phyloP scores from a whole-genome alignment of 1,140 invertebrate genomes.

The Drosophila parabipectinata region DNA sequence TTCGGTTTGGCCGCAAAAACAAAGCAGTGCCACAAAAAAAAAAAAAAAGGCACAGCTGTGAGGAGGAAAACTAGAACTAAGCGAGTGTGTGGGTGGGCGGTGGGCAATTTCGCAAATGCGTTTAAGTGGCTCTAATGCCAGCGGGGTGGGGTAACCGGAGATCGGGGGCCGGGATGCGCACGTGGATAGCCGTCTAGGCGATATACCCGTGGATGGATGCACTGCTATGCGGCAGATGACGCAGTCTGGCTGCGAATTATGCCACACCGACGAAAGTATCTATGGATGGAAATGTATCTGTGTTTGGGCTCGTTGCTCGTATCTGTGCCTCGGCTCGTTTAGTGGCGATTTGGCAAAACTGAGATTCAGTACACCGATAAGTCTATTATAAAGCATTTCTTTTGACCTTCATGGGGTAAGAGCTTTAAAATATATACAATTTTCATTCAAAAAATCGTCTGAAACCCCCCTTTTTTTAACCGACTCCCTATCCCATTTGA shows the following conservation, averaged over 20 bases:
- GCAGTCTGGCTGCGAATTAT: conserved; percentile 44
- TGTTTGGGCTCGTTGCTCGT: not conserved
- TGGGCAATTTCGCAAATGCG: conserved; percentile 77
- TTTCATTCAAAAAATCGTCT: not conserved
- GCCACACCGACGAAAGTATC: conserved; percentile 11
- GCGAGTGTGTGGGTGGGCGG: conserved; percentile 65
- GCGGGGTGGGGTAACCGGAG: conserved; percentile 57
- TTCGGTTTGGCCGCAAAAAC: conserved; percentile 45
- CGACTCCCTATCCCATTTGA: not conserved
- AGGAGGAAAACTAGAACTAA: conserved; percentile 35
- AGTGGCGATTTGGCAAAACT: conserved; percentile 51
- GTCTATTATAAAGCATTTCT: conserved; percentile 39
- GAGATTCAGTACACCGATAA: conserved; percentile 67
- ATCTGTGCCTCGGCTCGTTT: conserved; percentile 36
- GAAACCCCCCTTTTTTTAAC: not conserved
- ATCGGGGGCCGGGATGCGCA: conserved; percentile 41
- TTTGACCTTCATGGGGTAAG: conserved; percentile 23
- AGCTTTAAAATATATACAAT: too few species aligned
- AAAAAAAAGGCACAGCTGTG: not conserved
- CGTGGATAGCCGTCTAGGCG: conserved; percentile 52
- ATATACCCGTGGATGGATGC: conserved; percentile 20
- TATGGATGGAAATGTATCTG: conserved; percentile 4
- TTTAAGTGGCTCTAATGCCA: conserved; percentile 78
- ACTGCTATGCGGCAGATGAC: conserved; percentile 6
- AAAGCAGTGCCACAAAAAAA: conserved; percentile 1